Percentiles rank a stretch among this genome's conserved stretches.
Evolutionary conservation across 2,797 vertebrate species (phyloP).

Genomic region (Oreonectes daqikongensis): DNA sequence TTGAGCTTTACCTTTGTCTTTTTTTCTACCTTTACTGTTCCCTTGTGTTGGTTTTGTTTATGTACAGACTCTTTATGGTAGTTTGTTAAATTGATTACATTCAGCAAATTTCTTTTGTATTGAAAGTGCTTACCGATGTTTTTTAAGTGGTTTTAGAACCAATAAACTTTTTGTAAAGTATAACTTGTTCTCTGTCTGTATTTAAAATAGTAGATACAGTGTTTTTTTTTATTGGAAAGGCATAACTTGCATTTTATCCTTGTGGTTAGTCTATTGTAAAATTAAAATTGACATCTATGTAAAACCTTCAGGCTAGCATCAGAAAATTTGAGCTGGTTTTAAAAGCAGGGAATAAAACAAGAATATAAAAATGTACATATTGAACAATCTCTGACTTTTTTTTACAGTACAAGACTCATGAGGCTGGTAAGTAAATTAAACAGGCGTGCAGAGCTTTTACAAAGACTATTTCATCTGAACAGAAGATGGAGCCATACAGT

Average conservation of each 20-base stretch:
- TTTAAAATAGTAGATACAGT: neutral
- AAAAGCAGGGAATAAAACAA: too few species aligned
- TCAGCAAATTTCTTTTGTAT: slow-evolving; percentile 87
- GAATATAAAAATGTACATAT: too few species aligned
- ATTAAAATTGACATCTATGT: too few species aligned
- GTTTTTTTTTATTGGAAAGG: neutral
- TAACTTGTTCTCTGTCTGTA: slow-evolving; percentile 43
- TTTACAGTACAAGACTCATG: too few species aligned
- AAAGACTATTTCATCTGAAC: neutral
- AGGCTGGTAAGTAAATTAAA: too few species aligned
- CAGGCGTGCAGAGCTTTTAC: neutral
- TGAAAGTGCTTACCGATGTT: slow-evolving; percentile 91
- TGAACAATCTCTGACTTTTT: too few species aligned
- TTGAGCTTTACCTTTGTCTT: slow-evolving; percentile 69
- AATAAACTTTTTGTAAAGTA: slow-evolving; percentile 89
- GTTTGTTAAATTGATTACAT: slow-evolving; percentile 85
- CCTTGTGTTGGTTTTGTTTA: slow-evolving; percentile 79
- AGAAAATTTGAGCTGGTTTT: too few species aligned
- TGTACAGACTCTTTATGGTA: slow-evolving; percentile 86
- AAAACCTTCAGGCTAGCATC: too few species aligned
- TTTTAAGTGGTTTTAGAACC: slow-evolving; percentile 89
- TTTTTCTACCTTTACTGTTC: slow-evolving; percentile 63
- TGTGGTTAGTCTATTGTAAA: too few species aligned
- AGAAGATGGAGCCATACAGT: slow-evolving; percentile 21
- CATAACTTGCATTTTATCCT: too few species aligned